These are phyloP conservation scores for Pipra filicauda DNA, from an alignment of 2,113 vertebrate genomes.

Conservation along the genomic window DNA sequence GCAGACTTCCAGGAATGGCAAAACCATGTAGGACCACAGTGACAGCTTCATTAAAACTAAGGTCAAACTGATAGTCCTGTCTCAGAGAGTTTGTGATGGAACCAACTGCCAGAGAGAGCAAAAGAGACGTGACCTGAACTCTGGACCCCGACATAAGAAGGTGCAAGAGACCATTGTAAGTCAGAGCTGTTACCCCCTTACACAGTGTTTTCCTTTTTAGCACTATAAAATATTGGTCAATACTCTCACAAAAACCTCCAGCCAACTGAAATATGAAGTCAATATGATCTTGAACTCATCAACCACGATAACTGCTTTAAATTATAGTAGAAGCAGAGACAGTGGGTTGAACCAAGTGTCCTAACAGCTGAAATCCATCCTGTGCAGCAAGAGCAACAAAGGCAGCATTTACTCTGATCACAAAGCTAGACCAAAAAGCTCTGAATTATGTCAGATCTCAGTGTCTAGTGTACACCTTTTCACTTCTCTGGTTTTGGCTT, in stretches of 20 bases:
- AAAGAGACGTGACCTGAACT: neutral
- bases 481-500: neutral
- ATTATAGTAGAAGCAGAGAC: neutral
- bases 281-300: neutral
- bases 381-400: neutral
- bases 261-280: neutral
- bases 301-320: neutral
- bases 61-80: neutral
- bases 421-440: neutral
- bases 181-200: neutral
- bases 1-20: neutral
- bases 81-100: neutral
- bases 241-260: neutral
- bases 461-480: neutral
- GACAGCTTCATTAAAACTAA: neutral
- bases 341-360: neutral
- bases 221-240: neutral
- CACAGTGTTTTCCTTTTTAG: neutral
- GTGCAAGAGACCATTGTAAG: neutral
- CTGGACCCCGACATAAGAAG: neutral
- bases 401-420: rapidly evolving
- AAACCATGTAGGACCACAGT: neutral
- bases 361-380: neutral
- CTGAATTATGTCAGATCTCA: neutral
- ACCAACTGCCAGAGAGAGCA: neutral